Conservation (phyloP, 2,888 invertebrate genomes). For the Diarsia dahlii region DNA sequence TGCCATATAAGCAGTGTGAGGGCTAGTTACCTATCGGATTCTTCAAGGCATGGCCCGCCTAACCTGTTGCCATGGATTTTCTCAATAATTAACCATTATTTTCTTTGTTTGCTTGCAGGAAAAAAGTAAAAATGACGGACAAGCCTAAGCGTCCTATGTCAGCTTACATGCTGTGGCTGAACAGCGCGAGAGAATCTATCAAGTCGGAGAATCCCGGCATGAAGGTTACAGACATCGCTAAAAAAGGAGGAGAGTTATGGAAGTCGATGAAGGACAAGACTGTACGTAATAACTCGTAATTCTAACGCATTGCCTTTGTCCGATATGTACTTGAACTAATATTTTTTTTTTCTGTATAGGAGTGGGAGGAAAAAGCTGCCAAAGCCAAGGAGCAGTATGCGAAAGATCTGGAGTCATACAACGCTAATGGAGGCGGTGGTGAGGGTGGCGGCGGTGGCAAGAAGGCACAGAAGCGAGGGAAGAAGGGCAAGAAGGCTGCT, state of each 20-base stretch:
- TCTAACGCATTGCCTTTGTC: conserved; percentile 40
- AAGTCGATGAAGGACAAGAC: conserved; percentile 96
- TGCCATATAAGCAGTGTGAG: conserved; percentile 76
- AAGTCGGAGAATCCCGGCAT: conserved; percentile 98
- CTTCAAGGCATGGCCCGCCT: conserved; percentile 74
- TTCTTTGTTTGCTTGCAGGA: conserved; percentile 81
- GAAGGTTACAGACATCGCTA: conserved; percentile 97
- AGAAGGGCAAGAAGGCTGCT: conserved; percentile 88
- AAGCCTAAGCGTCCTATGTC: conserved; percentile 98
- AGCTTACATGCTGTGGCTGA: conserved; percentile 99
- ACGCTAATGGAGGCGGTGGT: conserved; percentile 93
- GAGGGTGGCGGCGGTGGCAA: conserved; percentile 85
- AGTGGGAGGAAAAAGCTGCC: conserved; percentile 97
- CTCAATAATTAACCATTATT: conserved; percentile 62
- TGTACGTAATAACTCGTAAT: conserved; percentile 87
- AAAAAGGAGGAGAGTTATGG: conserved; percentile 99
- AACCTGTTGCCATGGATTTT: conserved; percentile 79
- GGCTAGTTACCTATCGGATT: conserved; percentile 72
- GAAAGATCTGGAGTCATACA: conserved; percentile 97
- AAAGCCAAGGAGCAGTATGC: conserved; percentile 97
- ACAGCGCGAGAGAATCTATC: conserved; percentile 96
- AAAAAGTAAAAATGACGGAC: conserved; percentile 94
- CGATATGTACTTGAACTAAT: conserved; percentile 27
- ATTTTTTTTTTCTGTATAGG: conserved; percentile 85
- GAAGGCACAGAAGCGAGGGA: conserved; percentile 91